phyloP scores from a whole-genome alignment of 1,140 invertebrate species.

The Brachystomella parvula region DNA sequence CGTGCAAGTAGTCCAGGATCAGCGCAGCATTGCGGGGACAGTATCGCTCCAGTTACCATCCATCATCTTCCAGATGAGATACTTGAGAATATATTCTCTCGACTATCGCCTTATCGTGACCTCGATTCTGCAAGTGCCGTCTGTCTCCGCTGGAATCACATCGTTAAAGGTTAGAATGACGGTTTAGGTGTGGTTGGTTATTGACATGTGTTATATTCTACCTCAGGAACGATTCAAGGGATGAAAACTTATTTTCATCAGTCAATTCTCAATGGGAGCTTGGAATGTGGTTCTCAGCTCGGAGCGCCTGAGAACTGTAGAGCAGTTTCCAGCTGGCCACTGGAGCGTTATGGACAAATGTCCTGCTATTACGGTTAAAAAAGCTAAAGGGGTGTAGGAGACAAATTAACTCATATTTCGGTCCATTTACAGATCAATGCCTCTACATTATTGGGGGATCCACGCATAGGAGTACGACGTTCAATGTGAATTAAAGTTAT shows the following conservation, averaged over 20 bases:
- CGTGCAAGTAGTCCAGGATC: too few relatives aligned
- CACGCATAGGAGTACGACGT: slow-evolving; percentile 86
- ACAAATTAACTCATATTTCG: neutral
- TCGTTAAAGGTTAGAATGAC: slow-evolving; percentile 62
- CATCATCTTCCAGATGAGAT: slow-evolving; percentile 73
- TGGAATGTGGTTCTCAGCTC: slow-evolving; percentile 20
- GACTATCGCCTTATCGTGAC: slow-evolving; percentile 83
- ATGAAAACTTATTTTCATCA: slow-evolving; percentile 29
- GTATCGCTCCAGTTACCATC: neutral
- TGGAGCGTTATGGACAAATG: slow-evolving; percentile 37
- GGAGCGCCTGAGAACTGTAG: neutral
- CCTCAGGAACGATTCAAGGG: slow-evolving; percentile 19
- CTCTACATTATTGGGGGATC: slow-evolving; percentile 54
- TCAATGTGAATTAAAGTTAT: too few relatives aligned
- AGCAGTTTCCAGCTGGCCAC: slow-evolving; percentile 20
- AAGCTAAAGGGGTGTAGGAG: slow-evolving; percentile 1
- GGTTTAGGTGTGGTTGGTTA: slow-evolving; percentile 2
- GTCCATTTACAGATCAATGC: slow-evolving; percentile 23
- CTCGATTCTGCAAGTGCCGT: slow-evolving; percentile 74
- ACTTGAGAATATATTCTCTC: slow-evolving; percentile 79
- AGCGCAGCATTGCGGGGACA: neutral
- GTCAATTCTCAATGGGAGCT: slow-evolving; percentile 26
- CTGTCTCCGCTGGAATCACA: slow-evolving; percentile 71
- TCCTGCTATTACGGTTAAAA: slow-evolving; percentile 37
- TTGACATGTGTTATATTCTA: slow-evolving; percentile 19